Conservation (phyloP, 2,797 vertebrate species). For the Xerus rutilus region DNA sequence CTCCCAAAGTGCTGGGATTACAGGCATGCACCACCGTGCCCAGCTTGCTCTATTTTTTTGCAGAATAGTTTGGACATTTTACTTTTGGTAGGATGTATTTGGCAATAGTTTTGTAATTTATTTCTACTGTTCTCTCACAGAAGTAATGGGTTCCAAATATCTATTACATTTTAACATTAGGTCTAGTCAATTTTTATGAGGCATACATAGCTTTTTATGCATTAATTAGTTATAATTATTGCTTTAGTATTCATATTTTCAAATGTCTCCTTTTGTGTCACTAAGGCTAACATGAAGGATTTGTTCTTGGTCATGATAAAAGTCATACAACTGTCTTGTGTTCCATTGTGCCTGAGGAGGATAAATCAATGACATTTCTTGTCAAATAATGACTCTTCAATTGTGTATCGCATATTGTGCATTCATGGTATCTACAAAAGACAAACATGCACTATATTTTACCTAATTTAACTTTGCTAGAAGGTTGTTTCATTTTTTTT, state of each 20-base stretch:
- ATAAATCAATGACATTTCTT: background rate
- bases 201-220: background rate
- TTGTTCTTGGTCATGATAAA: background rate
- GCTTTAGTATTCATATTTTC: background rate
- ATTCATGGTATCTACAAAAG: background rate
- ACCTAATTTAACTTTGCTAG: background rate
- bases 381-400: background rate
- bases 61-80: background rate
- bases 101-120: background rate
- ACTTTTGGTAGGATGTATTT: background rate
- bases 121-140: background rate
- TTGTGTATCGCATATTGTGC: background rate
- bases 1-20: too few species aligned
- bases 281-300: background rate
- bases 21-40: too few species aligned
- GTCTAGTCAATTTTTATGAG: background rate
- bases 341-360: background rate
- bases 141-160: background rate
- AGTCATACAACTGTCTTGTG: background rate
- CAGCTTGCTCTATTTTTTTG: background rate
- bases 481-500: background rate
- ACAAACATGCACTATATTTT: background rate
- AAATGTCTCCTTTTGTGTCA: background rate
- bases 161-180: background rate
- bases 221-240: background rate